Conservation (phyloP, 2,797 vertebrate genomes). For the Amblyopsis hoosieri region DNA sequence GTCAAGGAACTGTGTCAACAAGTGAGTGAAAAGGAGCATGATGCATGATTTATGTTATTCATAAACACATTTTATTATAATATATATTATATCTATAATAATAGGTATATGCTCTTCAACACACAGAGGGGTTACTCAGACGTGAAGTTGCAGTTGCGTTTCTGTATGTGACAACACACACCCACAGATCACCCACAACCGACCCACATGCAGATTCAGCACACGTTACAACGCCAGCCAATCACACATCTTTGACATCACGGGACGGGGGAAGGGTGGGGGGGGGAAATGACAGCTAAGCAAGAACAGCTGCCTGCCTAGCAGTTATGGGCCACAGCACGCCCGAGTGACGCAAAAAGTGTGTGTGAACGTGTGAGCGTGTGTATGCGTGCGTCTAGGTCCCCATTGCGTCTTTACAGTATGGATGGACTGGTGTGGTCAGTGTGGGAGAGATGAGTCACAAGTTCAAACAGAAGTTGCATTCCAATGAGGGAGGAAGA, state of each 20-base stretch:
- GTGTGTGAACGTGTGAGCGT: constrained; percentile 3
- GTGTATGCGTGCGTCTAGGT: constrained; percentile 43
- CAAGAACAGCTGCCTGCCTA: constrained; percentile 71
- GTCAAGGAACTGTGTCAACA: too few relatives aligned
- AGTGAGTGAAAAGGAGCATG: too few relatives aligned
- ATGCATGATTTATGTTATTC: too few relatives aligned
- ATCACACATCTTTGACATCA: constrained; percentile 72
- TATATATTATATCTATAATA: too few relatives aligned
- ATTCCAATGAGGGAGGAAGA: constrained; percentile 59
- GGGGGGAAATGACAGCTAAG: constrained; percentile 64
- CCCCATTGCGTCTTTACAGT: constrained; percentile 47
- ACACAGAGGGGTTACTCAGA: too few relatives aligned
- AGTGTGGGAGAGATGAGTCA: constrained; percentile 76
- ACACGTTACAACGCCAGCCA: constrained; percentile 58
- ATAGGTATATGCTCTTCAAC: too few relatives aligned
- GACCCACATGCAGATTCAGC: constrained; percentile 23
- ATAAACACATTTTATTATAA: too few relatives aligned
- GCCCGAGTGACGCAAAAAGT: constrained; percentile 59
- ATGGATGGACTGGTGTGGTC: constrained; percentile 62
- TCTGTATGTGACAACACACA: constrained; percentile 25
- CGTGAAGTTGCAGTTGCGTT: neutral
- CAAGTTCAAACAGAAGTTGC: constrained; percentile 63
- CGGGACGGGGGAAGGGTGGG: constrained; percentile 7
- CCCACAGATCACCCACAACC: constrained; percentile 39
- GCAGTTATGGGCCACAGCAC: constrained; percentile 53